Percentiles rank a stretch among this genome's conserved stretches.
These are phyloP conservation scores for Mesopsocus fuscifrons DNA, from an alignment of 2,888 invertebrate species.

Conservation along the genomic window DNA sequence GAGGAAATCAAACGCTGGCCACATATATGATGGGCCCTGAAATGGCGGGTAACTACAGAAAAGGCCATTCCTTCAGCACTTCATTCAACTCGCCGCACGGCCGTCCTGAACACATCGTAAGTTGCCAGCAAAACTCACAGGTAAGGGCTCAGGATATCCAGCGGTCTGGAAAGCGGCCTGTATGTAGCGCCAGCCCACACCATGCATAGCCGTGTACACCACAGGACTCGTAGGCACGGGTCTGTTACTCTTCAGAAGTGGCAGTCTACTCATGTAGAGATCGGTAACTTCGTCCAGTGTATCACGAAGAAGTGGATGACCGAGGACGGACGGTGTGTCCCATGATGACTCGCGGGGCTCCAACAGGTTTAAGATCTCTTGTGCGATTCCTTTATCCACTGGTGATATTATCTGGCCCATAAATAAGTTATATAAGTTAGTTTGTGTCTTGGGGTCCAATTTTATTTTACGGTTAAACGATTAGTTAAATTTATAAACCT, in stretches of 20 bases:
- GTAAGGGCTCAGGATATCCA: slow-evolving; percentile 51
- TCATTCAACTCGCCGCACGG: too few relatives aligned
- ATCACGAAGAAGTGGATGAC: slow-evolving; percentile 38
- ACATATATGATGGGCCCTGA: too few relatives aligned
- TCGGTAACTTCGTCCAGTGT: slow-evolving; percentile 46
- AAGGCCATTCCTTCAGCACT: too few relatives aligned
- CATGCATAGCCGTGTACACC: slow-evolving; percentile 95
- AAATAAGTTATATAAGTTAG: too few relatives aligned
- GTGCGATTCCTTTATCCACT: slow-evolving; percentile 71
- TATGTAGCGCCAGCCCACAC: slow-evolving; percentile 74
- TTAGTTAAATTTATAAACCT: too few relatives aligned
- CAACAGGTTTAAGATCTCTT: slow-evolving; percentile 53
- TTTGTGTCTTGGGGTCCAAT: too few relatives aligned
- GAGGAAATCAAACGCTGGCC: too few relatives aligned
- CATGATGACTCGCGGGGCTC: slow-evolving; percentile 61
- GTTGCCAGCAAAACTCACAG: too few relatives aligned
- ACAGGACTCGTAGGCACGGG: slow-evolving; percentile 38
- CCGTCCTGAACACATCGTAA: too few relatives aligned
- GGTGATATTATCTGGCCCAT: slow-evolving; percentile 78
- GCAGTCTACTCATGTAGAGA: slow-evolving; percentile 37
- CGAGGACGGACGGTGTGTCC: slow-evolving; percentile 40
- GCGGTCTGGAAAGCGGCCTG: slow-evolving; percentile 51
- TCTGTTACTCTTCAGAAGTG: slow-evolving; percentile 26
- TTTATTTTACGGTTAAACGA: too few relatives aligned
- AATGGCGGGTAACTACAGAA: too few relatives aligned